Conservation (phyloP, 2,113 vertebrate species). For the Strix aluco region DNA sequence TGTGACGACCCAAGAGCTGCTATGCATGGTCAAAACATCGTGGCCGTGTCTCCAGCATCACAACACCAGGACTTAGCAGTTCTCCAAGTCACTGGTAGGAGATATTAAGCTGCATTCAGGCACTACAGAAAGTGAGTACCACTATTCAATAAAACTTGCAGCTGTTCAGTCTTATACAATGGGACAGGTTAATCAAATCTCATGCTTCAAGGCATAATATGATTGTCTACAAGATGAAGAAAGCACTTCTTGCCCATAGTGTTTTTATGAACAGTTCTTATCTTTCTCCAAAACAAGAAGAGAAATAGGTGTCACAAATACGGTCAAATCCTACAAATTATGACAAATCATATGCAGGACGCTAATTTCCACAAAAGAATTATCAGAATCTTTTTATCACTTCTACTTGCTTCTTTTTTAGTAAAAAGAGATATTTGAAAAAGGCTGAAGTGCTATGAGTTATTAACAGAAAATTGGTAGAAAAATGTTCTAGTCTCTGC, state of each 20-base stretch:
- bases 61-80: neutral
- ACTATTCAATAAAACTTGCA: neutral
- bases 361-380: neutral
- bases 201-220: neutral
- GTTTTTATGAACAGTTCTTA: neutral
- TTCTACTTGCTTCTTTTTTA: neutral
- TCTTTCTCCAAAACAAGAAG: neutral
- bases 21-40: neutral
- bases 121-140: neutral
- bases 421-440: neutral
- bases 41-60: neutral
- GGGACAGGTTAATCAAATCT: slow-evolving; percentile 13
- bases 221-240: neutral
- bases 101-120: neutral
- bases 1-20: neutral
- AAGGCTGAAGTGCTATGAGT: neutral
- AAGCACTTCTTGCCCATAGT: neutral
- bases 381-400: neutral
- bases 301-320: neutral
- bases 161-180: neutral
- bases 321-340: neutral
- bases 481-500: neutral
- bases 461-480: neutral
- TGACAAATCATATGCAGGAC: neutral
- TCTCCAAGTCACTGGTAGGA: neutral